These are phyloP conservation scores for Rhabdomys dilectus DNA, from an alignment of 2,113 vertebrate species.

Conservation along the genomic window DNA sequence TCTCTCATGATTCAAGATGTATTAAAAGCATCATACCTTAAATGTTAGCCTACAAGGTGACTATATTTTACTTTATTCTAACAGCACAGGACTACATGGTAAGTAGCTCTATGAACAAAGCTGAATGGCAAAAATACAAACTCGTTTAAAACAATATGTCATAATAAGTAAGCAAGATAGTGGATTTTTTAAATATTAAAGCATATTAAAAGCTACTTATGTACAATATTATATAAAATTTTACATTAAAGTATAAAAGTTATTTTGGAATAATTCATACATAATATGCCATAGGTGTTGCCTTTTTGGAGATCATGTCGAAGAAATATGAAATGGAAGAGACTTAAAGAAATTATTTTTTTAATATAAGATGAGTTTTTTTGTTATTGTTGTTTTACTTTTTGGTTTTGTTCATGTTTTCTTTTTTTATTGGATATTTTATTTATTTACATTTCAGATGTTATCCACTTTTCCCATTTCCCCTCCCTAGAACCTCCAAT, in stretches of 20 bases:
- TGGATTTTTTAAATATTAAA: background rate
- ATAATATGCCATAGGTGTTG: background rate
- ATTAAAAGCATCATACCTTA: background rate
- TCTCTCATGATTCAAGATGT: background rate
- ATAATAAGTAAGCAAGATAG: background rate
- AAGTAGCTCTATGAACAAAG: background rate
- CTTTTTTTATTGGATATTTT: too few species aligned
- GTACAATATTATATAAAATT: background rate
- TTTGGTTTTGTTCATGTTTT: rapidly evolving
- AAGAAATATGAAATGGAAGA: background rate
- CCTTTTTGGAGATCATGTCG: background rate
- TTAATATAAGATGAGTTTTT: background rate
- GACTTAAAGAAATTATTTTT: background rate
- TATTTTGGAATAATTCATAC: background rate
- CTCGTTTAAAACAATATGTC: background rate
- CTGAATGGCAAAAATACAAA: background rate
- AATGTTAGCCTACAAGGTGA: background rate
- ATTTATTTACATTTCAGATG: too few species aligned
- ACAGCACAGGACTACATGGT: background rate
- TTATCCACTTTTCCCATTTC: too few species aligned
- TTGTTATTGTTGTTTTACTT: too few species aligned
- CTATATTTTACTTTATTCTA: constrained; percentile 2
- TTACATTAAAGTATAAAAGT: background rate
- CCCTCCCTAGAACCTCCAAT: too few species aligned
- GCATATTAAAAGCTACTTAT: background rate